Percentiles rank a stretch among this genome's conserved stretches.
Conservation (phyloP, 1,140 invertebrate genomes). For the Pseudomyrmex gracilis region DNA sequence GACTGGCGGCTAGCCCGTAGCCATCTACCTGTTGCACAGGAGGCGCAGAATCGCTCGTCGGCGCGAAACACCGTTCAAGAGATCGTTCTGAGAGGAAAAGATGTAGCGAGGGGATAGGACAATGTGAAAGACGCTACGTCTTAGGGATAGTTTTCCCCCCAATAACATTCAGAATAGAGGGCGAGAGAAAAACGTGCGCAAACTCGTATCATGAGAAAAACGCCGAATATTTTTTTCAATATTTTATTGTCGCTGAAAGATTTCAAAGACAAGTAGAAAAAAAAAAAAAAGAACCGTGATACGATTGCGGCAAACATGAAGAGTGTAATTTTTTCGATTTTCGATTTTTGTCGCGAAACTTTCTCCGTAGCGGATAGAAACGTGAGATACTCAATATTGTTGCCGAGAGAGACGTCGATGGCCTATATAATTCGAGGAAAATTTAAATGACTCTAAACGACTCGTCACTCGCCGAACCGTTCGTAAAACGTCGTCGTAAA, state of each 20-base stretch:
- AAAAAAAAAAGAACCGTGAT: too few relatives aligned
- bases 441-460: too few relatives aligned
- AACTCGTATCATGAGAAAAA: conserved; percentile 34
- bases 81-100: conserved; percentile 70
- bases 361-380: too few relatives aligned
- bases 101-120: conserved; percentile 36
- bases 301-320: too few relatives aligned
- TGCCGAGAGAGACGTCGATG: too few relatives aligned
- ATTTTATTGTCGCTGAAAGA: neutral
- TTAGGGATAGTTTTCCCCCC: conserved; percentile 67
- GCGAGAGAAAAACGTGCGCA: neutral
- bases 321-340: too few relatives aligned
- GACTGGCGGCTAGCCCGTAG: conserved; percentile 75
- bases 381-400: too few relatives aligned
- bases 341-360: too few relatives aligned
- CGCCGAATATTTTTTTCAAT: neutral
- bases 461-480: too few relatives aligned
- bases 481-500: too few relatives aligned
- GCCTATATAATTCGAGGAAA: too few relatives aligned
- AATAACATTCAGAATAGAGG: conserved; percentile 3
- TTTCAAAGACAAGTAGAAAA: conserved; percentile 14
- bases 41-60: conserved; percentile 76
- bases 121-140: conserved; percentile 66
- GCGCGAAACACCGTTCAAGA: conserved; percentile 78
- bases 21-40: conserved; percentile 81